These are phyloP conservation scores for Hyalella azteca DNA, from an alignment of 2,888 invertebrate species.

Conservation along the genomic window DNA sequence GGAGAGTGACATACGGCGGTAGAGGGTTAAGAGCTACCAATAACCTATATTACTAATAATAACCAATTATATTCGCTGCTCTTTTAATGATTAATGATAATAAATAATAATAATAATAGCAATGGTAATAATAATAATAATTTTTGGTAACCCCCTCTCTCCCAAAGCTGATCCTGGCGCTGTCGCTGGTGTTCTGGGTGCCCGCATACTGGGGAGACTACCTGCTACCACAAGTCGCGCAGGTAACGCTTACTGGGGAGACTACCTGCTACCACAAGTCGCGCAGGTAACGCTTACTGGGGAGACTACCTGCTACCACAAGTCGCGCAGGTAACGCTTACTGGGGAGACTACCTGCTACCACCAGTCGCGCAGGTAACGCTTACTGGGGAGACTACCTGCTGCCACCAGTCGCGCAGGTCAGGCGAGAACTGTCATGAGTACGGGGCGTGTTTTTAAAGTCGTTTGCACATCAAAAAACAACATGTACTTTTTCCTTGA, in stretches of 20 bases:
- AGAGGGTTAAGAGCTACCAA: too few species aligned
- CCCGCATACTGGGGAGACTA: conserved; percentile 34
- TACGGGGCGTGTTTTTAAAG: too few species aligned
- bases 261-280: conserved; percentile 13
- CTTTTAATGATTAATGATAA: too few species aligned
- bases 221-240: conserved; percentile 8
- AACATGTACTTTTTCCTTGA: too few species aligned
- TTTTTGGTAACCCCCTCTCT: too few species aligned
- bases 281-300: conserved; percentile 39
- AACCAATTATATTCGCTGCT: too few species aligned
- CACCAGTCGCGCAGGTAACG: conserved; percentile 26
- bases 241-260: conserved; percentile 33
- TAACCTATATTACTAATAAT: too few species aligned
- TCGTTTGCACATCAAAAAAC: too few species aligned
- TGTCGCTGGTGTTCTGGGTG: conserved; percentile 21
- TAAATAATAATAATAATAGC: too few species aligned
- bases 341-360: conserved; percentile 33
- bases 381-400: conserved; percentile 35
- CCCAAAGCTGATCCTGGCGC: conserved; percentile 10
- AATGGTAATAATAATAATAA: too few species aligned
- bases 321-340: conserved; percentile 34
- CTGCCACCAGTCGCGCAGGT: conserved; percentile 28
- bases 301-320: conserved; percentile 25
- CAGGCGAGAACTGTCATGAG: too few species aligned
- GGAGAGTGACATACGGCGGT: too few species aligned